Conservation (phyloP, 2,797 vertebrate species). For the Pelodytes ibericus region DNA sequence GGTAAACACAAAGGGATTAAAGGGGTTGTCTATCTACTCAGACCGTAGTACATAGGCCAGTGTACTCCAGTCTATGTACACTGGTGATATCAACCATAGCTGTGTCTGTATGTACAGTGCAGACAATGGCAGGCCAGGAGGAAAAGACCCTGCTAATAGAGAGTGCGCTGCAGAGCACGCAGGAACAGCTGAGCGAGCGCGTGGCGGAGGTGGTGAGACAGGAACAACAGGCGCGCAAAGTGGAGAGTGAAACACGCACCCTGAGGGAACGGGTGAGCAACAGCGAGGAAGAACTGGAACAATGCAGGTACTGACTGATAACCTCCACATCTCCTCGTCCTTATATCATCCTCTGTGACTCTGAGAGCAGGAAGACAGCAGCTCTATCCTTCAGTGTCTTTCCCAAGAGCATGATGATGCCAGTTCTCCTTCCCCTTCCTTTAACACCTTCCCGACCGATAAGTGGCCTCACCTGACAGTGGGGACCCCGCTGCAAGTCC, state of each 20-base stretch:
- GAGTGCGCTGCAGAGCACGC: constrained; percentile 51
- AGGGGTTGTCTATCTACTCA: too few relatives aligned
- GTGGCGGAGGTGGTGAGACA: constrained; percentile 57
- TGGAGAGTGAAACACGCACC: constrained; percentile 59
- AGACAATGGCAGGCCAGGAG: constrained; percentile 63
- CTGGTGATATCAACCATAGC: too few relatives aligned
- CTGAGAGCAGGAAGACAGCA: constrained; percentile 58
- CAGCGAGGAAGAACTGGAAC: constrained; percentile 52
- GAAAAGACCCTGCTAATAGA: constrained; percentile 61
- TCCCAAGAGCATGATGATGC: too few relatives aligned
- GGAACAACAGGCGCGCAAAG: constrained; percentile 54
- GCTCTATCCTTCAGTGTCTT: too few relatives aligned
- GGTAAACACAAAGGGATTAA: neutral
- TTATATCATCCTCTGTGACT: neutral
- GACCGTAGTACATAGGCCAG: too few relatives aligned
- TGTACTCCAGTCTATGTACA: neutral
- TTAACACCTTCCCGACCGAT: too few relatives aligned
- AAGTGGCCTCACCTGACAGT: too few relatives aligned
- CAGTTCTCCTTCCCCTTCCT: too few relatives aligned
- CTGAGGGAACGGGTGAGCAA: constrained; percentile 46
- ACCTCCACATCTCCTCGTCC: neutral
- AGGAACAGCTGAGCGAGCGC: constrained; percentile 61
- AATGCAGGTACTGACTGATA: constrained; percentile 65
- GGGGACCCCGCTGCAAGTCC: too few relatives aligned
- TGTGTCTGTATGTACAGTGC: constrained; percentile 53